A percentile compares a stretch with the other conserved stretches of the same genome.
These are phyloP conservation scores for Teleogryllus occipitalis DNA, from an alignment of 1,140 invertebrate species.

Conservation along the genomic window DNA sequence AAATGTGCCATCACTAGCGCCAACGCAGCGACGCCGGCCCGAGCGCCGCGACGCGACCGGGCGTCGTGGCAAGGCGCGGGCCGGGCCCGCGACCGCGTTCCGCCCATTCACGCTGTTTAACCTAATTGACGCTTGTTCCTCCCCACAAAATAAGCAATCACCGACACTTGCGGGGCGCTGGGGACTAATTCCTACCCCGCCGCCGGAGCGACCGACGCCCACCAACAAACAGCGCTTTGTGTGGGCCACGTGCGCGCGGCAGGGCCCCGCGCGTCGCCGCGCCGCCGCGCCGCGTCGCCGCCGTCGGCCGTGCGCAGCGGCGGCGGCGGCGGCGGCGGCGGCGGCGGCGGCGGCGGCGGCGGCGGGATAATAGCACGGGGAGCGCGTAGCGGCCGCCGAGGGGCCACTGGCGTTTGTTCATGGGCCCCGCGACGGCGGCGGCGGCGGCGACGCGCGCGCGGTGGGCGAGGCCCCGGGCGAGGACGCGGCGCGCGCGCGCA, in stretches of 20 bases:
- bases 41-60: too few relatives aligned
- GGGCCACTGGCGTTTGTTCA: not conserved
- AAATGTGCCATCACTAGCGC: too few relatives aligned
- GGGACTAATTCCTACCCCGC: not conserved
- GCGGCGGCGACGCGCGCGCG: too few relatives aligned
- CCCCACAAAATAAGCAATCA: conserved; percentile 4
- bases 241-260: not conserved
- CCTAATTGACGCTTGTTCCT: conserved; percentile 3
- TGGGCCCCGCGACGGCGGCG: too few relatives aligned
- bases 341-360: too few relatives aligned
- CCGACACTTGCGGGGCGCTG: not conserved
- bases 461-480: too few relatives aligned
- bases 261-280: not conserved
- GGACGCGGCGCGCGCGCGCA: too few relatives aligned
- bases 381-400: too few relatives aligned
- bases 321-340: too few relatives aligned
- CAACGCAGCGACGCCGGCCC: too few relatives aligned
- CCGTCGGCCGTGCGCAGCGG: not conserved
- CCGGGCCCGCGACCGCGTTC: not conserved
- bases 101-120: not conserved
- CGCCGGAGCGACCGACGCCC: not conserved
- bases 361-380: too few relatives aligned
- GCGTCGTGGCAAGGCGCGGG: not conserved
- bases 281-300: too few relatives aligned
- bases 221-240: not conserved